phyloP scores from a whole-genome alignment of 2,888 invertebrate species.

The Sepioteuthis lessoniana region DNA sequence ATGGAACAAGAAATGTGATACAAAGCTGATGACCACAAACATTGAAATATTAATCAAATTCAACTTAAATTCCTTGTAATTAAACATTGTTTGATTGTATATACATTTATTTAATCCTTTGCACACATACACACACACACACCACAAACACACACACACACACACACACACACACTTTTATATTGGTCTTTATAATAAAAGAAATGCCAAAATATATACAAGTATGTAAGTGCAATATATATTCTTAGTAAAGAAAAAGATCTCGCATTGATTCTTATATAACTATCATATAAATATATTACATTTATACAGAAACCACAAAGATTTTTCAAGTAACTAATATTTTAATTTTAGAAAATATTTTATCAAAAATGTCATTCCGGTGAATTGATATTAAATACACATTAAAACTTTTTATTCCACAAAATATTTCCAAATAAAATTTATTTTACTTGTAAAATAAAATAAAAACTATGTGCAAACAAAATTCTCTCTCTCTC shows the following conservation, averaged over 20 bases:
- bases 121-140: not conserved
- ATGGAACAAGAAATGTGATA: not conserved
- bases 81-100: not conserved
- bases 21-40: not conserved
- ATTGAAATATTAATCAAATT: not conserved
- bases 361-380: not conserved
- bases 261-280: not conserved
- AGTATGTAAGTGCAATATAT: not conserved
- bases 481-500: too few relatives aligned
- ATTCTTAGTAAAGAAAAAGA: not conserved
- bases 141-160: too few relatives aligned
- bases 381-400: not conserved
- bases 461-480: too few relatives aligned
- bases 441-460: too few relatives aligned
- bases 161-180: too few relatives aligned
- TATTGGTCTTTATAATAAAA: not conserved
- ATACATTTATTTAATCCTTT: not conserved
- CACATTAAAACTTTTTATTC: too few relatives aligned
- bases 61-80: not conserved
- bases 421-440: too few relatives aligned
- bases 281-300: too few relatives aligned
- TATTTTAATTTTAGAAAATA: not conserved
- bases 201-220: not conserved
- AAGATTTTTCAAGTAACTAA: not conserved
- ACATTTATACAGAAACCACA: not conserved